phyloP scores from a whole-genome alignment of 2,113 vertebrate species.

The Takifugu bimaculatus region DNA sequence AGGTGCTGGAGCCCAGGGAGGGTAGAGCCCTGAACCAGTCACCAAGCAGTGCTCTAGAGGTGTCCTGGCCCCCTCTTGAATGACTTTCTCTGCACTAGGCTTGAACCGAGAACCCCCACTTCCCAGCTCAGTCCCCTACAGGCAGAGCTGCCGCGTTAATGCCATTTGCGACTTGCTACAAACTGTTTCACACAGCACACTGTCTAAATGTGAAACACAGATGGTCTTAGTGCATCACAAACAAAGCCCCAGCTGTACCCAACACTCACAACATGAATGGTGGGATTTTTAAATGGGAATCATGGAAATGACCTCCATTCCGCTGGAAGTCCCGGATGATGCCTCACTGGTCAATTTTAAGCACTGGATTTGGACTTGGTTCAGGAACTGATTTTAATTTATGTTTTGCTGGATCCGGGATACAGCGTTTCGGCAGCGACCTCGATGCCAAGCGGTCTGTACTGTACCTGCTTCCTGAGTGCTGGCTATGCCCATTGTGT shows the following conservation, averaged over 20 bases:
- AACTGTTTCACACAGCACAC: conserved; percentile 13
- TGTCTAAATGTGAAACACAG: conserved; percentile 55
- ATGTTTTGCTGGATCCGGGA: conserved; percentile 3
- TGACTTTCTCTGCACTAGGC: too few relatives aligned
- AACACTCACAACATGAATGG: conserved; percentile 44
- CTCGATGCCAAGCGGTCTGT: conserved; percentile 30
- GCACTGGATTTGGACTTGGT: conserved; percentile 8
- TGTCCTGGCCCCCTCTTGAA: too few relatives aligned
- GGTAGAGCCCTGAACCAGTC: too few relatives aligned
- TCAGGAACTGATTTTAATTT: conserved; percentile 27
- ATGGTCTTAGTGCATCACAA: conserved; percentile 32
- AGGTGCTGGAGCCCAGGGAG: too few relatives aligned
- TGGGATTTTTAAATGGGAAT: conserved; percentile 60
- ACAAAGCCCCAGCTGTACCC: conserved; percentile 62
- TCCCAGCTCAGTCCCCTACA: too few relatives aligned
- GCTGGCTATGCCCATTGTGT: conserved; percentile 61
- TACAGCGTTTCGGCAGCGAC: conserved; percentile 18
- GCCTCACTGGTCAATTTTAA: conserved; percentile 32
- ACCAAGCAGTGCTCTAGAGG: too few relatives aligned
- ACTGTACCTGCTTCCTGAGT: conserved; percentile 28
- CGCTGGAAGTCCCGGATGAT: conserved; percentile 27
- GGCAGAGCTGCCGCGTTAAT: too few relatives aligned
- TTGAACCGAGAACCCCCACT: too few relatives aligned
- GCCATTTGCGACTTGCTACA: conserved; percentile 41
- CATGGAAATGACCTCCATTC: conserved; percentile 55